Percentiles rank a stretch among this genome's conserved stretches.
These are phyloP conservation scores for Calliphora vicina DNA, from an alignment of 1,140 invertebrate species.

Conservation along the genomic window DNA sequence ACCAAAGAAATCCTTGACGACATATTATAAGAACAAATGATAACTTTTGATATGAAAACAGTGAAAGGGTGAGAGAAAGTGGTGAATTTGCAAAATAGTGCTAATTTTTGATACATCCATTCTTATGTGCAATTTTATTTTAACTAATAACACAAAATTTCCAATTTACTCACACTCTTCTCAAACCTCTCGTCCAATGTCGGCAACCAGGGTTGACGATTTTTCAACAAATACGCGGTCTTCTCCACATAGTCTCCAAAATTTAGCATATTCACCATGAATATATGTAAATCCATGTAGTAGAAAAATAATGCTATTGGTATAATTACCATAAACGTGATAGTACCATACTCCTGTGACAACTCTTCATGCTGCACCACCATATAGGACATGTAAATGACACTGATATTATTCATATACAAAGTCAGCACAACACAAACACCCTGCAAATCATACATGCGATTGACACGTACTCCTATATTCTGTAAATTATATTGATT, in stretches of 20 bases:
- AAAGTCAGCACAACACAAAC: not conserved
- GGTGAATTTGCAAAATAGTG: no score
- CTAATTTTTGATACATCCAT: no score
- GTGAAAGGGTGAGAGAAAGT: no score
- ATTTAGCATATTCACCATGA: not conserved
- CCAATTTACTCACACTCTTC: constrained; percentile 19
- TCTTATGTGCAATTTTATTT: no score
- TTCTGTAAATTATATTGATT: not conserved
- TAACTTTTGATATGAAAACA: no score
- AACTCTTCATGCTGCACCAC: not conserved
- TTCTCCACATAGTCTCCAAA: not conserved
- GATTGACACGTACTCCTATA: not conserved
- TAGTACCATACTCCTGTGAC: not conserved
- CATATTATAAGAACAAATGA: no score
- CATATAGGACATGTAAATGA: constrained; percentile 7
- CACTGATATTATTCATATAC: not conserved
- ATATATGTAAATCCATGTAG: not conserved
- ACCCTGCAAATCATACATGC: not conserved
- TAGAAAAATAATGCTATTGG: not conserved
- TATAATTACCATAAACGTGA: not conserved
- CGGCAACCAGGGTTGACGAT: not conserved
- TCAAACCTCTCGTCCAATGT: not conserved
- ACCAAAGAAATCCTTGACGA: no score
- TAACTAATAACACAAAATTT: no score
- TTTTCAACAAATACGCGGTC: not conserved